Evolutionary conservation across 2,797 vertebrate genomes (phyloP).

Genomic region (Protonibea diacanthus): DNA sequence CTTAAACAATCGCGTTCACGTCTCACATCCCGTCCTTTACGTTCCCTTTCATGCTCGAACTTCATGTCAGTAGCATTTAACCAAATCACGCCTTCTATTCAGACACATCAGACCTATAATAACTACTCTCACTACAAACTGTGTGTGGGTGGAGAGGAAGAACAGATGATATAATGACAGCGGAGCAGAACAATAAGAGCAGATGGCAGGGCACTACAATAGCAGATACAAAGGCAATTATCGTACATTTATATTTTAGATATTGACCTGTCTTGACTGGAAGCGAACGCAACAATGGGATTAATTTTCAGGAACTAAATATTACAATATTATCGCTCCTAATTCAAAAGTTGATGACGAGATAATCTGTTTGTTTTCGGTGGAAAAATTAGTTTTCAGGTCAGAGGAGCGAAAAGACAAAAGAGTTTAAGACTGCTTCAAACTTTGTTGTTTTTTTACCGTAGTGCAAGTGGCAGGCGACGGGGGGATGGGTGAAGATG

Average conservation of each 20-base stretch:
- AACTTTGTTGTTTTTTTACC: slow-evolving; percentile 67
- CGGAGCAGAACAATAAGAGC: slow-evolving; percentile 53
- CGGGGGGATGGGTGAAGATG: slow-evolving; percentile 91
- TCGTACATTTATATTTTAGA: slow-evolving; percentile 29
- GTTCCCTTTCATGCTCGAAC: slow-evolving; percentile 29
- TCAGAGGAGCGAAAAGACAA: neutral
- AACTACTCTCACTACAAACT: slow-evolving; percentile 25
- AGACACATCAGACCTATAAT: slow-evolving; percentile 56
- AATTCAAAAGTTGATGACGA: slow-evolving; percentile 8
- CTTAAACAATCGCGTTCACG: slow-evolving; percentile 8
- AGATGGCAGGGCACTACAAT: slow-evolving; percentile 46
- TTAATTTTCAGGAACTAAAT: slow-evolving; percentile 14
- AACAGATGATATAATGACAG: slow-evolving; percentile 53
- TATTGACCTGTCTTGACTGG: slow-evolving; percentile 22
- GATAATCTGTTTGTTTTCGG: slow-evolving; percentile 11
- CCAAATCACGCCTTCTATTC: slow-evolving; percentile 53
- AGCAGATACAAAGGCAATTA: slow-evolving; percentile 59
- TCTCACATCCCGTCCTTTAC: neutral
- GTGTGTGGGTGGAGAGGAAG: slow-evolving; percentile 53
- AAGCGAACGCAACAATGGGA: slow-evolving; percentile 6
- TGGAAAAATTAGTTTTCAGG: neutral
- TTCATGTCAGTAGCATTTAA: slow-evolving; percentile 10
- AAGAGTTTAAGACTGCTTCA: neutral
- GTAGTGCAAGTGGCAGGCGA: slow-evolving; percentile 91
- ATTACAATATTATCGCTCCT: neutral